Base-by-base conservation (phyloP, 1,140 invertebrate genomes). In the Coenobita brevimanus region DNA sequence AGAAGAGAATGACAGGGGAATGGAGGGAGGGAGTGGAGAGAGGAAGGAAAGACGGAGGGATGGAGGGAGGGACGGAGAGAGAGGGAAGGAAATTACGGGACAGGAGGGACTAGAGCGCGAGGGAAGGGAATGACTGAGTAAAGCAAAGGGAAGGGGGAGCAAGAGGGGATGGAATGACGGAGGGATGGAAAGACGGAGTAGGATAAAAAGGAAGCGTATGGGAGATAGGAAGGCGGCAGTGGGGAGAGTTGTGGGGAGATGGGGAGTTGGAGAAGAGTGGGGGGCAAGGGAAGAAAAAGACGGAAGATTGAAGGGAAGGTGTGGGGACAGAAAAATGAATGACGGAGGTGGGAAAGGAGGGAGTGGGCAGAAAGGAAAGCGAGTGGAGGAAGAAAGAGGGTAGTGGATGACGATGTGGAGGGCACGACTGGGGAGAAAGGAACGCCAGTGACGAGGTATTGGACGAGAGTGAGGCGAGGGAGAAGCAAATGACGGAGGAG, bases 171-270 rank as follows among this genome's bases (percentile, higher is more conserved):
- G n/a, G n/a, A n/a, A n/a, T n/a, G n/a, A n/a, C n/a, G n/a, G n/a
- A n/a, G n/a, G n/a, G n/a, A n/a, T n/a, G n/a, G n/a, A n/a, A n/a
- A n/a, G n/a, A n/a, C n/a, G n/a, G n/a, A 38, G 2, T 33, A 46
- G 73, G 41, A 76, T 41, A 76, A 76, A 41, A 41, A 46, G 73
- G 46, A 3, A 75, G 60, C 24, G 54, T 38, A 46, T 62, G 83
- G 36, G 71, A 36, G 67, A 89, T 17, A 69, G 46, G 33, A n/a
- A 38, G 78, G 1, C 43, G 21, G 50, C 8, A 21, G 17, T 8
- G 30, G 71, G 15, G 46, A 46, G 64, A 41, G 85, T 57, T 1
- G 43, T 36, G 82, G 85, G 50, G 69, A 76, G 67, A 89, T 75
- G 41, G 67, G 43, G 46, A 83, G 85, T 57, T 50, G 46, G 38